These are phyloP conservation scores for Daubentonia madagascariensis DNA, from an alignment of 2,113 vertebrate genomes.

Conservation along the genomic window DNA sequence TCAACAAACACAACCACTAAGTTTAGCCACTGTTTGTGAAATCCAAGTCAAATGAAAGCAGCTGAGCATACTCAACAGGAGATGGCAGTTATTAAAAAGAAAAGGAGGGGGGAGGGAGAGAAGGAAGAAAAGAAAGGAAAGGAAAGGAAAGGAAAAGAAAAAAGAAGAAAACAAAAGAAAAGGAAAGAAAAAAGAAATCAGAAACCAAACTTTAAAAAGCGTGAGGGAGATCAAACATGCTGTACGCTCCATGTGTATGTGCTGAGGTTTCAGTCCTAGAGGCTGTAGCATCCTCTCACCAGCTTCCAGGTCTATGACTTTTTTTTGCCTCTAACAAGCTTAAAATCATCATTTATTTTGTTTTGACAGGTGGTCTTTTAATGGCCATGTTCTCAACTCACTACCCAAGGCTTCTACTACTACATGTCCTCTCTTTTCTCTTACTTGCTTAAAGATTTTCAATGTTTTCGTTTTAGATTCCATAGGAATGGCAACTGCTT, in stretches of 20 bases:
- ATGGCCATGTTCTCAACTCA: slow-evolving; percentile 60
- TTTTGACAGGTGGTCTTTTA: slow-evolving; percentile 79
- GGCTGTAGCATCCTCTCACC: neutral
- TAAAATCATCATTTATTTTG: slow-evolving; percentile 65
- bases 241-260: neutral
- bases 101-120: neutral
- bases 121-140: fast-evolving
- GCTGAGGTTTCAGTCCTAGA: slow-evolving; percentile 33
- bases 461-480: slow-evolving; percentile 85
- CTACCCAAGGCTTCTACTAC: slow-evolving; percentile 42
- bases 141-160: no score
- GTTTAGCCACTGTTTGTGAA: slow-evolving; percentile 46
- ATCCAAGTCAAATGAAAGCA: slow-evolving; percentile 60
- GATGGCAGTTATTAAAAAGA: neutral
- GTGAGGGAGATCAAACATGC: neutral
- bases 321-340: slow-evolving; percentile 53
- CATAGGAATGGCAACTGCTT: slow-evolving; percentile 74
- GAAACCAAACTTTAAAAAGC: neutral
- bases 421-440: slow-evolving; percentile 71
- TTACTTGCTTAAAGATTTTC: slow-evolving; percentile 70
- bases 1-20: slow-evolving; percentile 35
- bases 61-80: neutral
- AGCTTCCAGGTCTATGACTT: neutral
- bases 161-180: neutral
- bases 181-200: neutral